Conservation (phyloP, 2,888 invertebrate species). For the Orchestes rusci region DNA sequence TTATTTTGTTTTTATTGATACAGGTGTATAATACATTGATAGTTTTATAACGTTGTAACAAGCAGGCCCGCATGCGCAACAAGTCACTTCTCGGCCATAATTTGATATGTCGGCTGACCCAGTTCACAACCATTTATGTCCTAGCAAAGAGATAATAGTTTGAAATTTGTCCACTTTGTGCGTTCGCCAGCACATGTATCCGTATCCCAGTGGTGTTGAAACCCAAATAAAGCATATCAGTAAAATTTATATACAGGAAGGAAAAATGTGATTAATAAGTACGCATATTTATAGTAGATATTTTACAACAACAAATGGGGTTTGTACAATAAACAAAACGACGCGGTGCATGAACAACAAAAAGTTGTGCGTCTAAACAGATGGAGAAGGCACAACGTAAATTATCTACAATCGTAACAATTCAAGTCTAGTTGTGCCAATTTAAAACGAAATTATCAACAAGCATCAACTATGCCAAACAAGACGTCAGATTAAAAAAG, state of each 20-base stretch:
- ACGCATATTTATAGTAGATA: too few relatives aligned
- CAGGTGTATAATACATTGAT: constrained; percentile 43
- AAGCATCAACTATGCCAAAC: not conserved
- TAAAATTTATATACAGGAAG: too few relatives aligned
- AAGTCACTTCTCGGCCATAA: constrained; percentile 27
- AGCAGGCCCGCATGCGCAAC: constrained; percentile 21
- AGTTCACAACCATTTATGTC: constrained; percentile 36
- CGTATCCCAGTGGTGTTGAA: too few relatives aligned
- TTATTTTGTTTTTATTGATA: constrained; percentile 40
- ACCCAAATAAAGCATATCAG: too few relatives aligned
- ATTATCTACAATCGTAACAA: constrained; percentile 23
- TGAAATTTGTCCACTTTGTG: constrained; percentile 31
- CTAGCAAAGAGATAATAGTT: too few relatives aligned
- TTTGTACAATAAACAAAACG: too few relatives aligned
- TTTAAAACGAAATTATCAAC: constrained; percentile 15
- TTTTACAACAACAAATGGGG: too few relatives aligned
- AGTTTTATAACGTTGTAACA: constrained; percentile 28
- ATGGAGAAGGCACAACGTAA: constrained; percentile 40
- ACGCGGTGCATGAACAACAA: too few relatives aligned
- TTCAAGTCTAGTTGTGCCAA: constrained; percentile 20
- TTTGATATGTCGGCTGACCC: constrained; percentile 37
- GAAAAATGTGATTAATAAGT: too few relatives aligned
- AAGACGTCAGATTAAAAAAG: constrained; percentile 25
- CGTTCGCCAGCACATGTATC: too few relatives aligned
- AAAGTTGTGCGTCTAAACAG: constrained; percentile 40